phyloP scores from a whole-genome alignment of 2,797 vertebrate species.

The Lycodopsis pacificus region DNA sequence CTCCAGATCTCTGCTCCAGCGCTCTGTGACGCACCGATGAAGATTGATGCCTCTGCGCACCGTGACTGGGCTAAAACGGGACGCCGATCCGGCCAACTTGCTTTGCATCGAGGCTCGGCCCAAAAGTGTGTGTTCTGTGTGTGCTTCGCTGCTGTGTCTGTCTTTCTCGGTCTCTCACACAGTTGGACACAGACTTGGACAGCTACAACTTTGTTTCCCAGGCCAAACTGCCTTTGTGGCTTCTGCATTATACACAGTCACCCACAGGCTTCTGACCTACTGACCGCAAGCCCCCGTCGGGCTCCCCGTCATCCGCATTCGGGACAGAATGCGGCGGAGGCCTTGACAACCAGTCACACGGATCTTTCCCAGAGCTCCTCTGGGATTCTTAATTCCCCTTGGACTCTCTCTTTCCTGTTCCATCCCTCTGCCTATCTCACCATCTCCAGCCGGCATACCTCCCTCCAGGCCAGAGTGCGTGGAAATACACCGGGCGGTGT shows the following conservation, averaged over 20 bases:
- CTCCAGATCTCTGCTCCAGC: constrained; percentile 38
- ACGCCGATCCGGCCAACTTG: constrained; percentile 42
- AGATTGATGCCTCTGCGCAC: constrained; percentile 59
- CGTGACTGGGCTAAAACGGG: constrained; percentile 58
- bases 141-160: constrained; percentile 23
- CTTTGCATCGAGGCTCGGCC: constrained; percentile 27
- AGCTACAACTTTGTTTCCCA: constrained; percentile 10
- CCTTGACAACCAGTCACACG: constrained; percentile 38
- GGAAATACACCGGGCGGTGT: constrained; percentile 26
- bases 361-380: constrained; percentile 37
- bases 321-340: constrained; percentile 54
- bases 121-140: constrained; percentile 41
- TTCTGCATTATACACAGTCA: constrained; percentile 35
- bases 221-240: constrained; percentile 37
- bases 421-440: constrained; percentile 25
- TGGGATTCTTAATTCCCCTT: not conserved
- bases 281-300: constrained; percentile 29
- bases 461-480: not conserved
- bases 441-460: constrained; percentile 28
- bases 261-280: constrained; percentile 45
- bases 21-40: constrained; percentile 27
- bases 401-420: constrained; percentile 18
- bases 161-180: constrained; percentile 38
- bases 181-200: constrained; percentile 25
- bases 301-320: constrained; percentile 27